Percentiles rank a stretch among this genome's conserved stretches.
These are phyloP conservation scores for Sinocyclocheilus maitianheensis DNA, from an alignment of 2,113 vertebrate species.

Conservation along the genomic window DNA sequence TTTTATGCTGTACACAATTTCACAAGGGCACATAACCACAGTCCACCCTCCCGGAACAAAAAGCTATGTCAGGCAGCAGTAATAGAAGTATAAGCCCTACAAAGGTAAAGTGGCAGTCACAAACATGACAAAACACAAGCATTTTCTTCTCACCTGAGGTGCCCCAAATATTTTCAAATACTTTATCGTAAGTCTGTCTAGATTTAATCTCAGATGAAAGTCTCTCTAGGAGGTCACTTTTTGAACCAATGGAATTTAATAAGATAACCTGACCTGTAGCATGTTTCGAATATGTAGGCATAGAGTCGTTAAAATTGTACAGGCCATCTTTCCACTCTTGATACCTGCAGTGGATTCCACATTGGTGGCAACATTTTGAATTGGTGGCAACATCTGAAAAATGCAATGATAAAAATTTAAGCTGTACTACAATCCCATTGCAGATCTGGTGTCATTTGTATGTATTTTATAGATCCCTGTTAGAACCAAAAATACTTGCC, in stretches of 20 bases:
- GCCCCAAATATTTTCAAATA: constrained; percentile 27
- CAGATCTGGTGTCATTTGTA: not conserved
- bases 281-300: too few species aligned
- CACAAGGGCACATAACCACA: constrained; percentile 36
- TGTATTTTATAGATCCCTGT: not conserved
- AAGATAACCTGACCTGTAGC: not conserved
- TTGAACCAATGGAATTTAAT: constrained; percentile 14
- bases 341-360: constrained; percentile 27
- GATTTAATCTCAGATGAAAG: constrained; percentile 23
- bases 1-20: constrained; percentile 48
- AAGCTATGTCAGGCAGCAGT: not conserved
- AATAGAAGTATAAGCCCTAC: not conserved
- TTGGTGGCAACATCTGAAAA: constrained; percentile 35
- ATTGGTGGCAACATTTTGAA: constrained; percentile 14
- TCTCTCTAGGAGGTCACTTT: constrained; percentile 20
- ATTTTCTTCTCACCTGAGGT: constrained; percentile 15
- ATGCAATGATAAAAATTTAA: not conserved
- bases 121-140: constrained; percentile 13
- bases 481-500: not conserved
- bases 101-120: constrained; percentile 5
- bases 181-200: constrained; percentile 34
- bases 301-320: not conserved
- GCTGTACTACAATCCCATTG: not conserved
- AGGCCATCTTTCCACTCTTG: constrained; percentile 36
- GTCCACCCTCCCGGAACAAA: constrained; percentile 36